Conservation (phyloP, 2,888 invertebrate genomes). For the Nycteola revayana region DNA sequence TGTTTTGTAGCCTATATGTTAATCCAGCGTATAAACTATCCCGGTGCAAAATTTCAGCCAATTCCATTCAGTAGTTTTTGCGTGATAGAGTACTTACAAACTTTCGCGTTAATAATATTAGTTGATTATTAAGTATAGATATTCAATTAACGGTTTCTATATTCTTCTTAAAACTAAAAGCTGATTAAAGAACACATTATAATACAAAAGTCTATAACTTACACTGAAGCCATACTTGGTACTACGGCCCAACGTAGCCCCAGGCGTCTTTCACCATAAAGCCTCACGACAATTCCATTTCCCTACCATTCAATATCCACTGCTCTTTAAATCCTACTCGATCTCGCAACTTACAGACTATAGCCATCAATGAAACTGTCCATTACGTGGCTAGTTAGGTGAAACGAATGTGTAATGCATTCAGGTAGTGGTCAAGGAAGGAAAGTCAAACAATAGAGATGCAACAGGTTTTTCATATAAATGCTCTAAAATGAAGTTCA, state of each 20-base stretch:
- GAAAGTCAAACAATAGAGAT: conserved; percentile 36
- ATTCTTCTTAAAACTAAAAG: too few relatives aligned
- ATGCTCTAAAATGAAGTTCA: conserved; percentile 16
- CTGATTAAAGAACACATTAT: too few relatives aligned
- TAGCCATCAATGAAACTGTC: conserved; percentile 6
- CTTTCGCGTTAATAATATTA: too few relatives aligned
- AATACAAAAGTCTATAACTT: conserved; percentile 7
- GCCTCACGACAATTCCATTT: conserved; percentile 4
- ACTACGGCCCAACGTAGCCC: conserved; percentile 22
- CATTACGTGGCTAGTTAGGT: not conserved
- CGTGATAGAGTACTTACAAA: too few relatives aligned
- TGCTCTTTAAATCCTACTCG: conserved; percentile 5
- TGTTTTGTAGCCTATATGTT: too few relatives aligned
- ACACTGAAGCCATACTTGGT: conserved; percentile 13
- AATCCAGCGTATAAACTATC: too few relatives aligned
- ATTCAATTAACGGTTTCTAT: too few relatives aligned
- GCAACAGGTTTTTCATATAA: conserved; percentile 34
- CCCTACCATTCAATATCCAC: conserved; percentile 15
- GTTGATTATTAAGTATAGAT: too few relatives aligned
- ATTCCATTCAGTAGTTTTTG: too few relatives aligned
- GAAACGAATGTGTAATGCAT: conserved; percentile 1
- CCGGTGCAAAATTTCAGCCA: too few relatives aligned
- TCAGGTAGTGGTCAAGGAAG: conserved; percentile 29
- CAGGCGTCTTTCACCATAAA: conserved; percentile 21
- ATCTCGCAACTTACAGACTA: not conserved